phyloP scores from a whole-genome alignment of 2,888 invertebrate species.

The Zootermopsis nevadensis region DNA sequence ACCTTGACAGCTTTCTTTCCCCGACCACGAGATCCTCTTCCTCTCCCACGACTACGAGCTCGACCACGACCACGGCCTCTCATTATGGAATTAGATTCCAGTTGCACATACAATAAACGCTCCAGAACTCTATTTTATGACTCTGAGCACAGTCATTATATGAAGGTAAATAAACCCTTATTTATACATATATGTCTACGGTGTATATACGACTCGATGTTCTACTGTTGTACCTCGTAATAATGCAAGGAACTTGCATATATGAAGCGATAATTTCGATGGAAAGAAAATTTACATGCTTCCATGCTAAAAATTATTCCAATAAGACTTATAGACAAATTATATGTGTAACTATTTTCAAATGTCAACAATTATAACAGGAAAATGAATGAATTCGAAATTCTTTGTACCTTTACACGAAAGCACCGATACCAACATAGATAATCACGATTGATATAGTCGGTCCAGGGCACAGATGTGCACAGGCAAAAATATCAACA shows the following conservation, averaged over 20 bases:
- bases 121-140: neutral
- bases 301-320: neutral
- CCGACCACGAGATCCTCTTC: slow-evolving; percentile 69
- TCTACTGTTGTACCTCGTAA: neutral
- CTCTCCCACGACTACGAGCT: slow-evolving; percentile 78
- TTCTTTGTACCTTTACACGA: too few relatives aligned
- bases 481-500: too few relatives aligned
- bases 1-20: slow-evolving; percentile 67
- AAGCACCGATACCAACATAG: too few relatives aligned
- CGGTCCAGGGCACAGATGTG: too few relatives aligned
- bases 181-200: too few relatives aligned
- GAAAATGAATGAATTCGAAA: too few relatives aligned
- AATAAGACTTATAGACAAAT: neutral
- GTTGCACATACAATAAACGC: neutral
- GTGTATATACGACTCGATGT: neutral
- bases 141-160: neutral
- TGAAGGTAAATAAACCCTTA: neutral
- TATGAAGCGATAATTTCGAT: neutral
- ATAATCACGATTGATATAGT: too few relatives aligned
- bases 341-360: neutral
- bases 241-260: neutral
- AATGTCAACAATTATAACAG: too few relatives aligned
- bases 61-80: slow-evolving; percentile 71
- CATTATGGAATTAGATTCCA: neutral
- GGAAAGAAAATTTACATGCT: neutral